A percentile compares a stretch with the other conserved stretches of the same genome.
Conservation (phyloP, 2,113 vertebrate genomes). For the Alces alces region DNA sequence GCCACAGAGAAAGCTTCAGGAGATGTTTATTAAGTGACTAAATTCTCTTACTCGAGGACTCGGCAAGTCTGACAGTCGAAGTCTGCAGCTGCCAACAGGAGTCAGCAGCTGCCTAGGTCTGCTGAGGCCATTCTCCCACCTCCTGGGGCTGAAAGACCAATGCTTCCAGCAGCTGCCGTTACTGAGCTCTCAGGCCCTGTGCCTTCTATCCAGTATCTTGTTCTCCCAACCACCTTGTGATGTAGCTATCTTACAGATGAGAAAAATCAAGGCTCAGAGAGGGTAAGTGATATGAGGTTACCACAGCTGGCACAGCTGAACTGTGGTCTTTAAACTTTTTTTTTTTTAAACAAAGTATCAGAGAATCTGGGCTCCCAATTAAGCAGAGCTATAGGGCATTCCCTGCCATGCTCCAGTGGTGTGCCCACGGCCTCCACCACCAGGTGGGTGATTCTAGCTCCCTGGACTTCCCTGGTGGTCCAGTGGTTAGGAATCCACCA, state of each 20-base stretch:
- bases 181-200: neutral
- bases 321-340: neutral
- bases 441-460: neutral
- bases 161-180: neutral
- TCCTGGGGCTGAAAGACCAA: neutral
- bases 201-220: neutral
- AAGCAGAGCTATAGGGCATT: neutral
- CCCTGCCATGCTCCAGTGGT: neutral
- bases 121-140: neutral
- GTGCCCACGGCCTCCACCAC: neutral
- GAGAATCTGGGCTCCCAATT: neutral
- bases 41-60: neutral
- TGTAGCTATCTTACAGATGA: neutral
- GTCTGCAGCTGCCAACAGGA: constrained; percentile 29
- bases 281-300: neutral
- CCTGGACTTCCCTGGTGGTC: neutral
- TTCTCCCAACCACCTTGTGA: neutral
- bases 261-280: neutral
- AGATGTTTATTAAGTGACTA: neutral
- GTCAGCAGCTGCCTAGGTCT: neutral
- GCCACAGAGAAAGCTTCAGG: neutral
- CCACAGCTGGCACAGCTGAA: neutral
- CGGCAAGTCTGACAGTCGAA: neutral
- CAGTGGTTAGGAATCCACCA: neutral
- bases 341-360: neutral